Evolutionary conservation across 2,888 invertebrate species (phyloP).

Genomic region (Mythimna pallens): DNA sequence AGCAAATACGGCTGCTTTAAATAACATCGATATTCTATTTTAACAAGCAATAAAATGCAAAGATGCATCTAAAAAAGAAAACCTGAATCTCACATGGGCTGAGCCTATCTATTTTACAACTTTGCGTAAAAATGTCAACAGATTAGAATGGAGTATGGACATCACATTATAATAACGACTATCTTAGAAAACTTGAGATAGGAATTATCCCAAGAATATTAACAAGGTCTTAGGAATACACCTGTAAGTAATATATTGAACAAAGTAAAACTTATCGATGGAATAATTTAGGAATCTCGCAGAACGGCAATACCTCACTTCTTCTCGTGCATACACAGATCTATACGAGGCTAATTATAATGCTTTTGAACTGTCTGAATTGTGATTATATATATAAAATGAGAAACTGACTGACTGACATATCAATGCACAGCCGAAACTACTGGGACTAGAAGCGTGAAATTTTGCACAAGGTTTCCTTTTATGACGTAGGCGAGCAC

Average conservation of each 20-base stretch:
- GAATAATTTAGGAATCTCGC: neutral
- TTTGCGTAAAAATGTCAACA: slow-evolving; percentile 51
- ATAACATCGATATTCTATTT: slow-evolving; percentile 16
- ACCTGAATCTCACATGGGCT: neutral
- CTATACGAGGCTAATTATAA: no score
- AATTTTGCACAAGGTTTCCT: no score
- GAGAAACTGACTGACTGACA: no score
- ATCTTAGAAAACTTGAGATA: slow-evolving; percentile 18
- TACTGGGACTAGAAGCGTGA: no score
- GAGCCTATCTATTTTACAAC: slow-evolving; percentile 36
- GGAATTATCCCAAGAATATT: slow-evolving; percentile 44
- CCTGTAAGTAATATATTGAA: slow-evolving; percentile 14
- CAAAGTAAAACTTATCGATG: slow-evolving; percentile 20
- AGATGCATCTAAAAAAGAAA: slow-evolving; percentile 21
- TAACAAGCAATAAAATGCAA: slow-evolving; percentile 32
- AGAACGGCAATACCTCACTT: neutral
- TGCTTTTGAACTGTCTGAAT: no score
- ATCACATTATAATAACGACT: slow-evolving; percentile 36
- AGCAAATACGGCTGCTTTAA: neutral
- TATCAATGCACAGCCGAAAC: no score
- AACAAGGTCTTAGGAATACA: slow-evolving; percentile 12
- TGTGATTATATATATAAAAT: no score
- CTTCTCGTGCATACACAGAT: no score
- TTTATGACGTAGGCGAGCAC: no score
- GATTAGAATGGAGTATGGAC: slow-evolving; percentile 49